Evolutionary conservation across 35 echinoderm and acorn worm genomes (phyloP).

Genomic region (Acanthaster planci): DNA sequence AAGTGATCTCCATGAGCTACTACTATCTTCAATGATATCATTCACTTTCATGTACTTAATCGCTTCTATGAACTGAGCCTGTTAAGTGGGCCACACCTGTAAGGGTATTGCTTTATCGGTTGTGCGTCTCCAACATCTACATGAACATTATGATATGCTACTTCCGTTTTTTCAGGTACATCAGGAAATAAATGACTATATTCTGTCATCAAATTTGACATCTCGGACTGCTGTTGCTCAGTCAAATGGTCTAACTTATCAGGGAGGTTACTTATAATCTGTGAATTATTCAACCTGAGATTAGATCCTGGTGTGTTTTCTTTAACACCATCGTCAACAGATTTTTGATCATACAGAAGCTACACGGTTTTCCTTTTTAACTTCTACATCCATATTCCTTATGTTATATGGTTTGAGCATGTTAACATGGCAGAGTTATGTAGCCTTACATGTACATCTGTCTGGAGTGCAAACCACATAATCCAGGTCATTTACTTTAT

Average conservation of each 20-base stretch:
- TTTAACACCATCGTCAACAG: not conserved
- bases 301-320: not conserved
- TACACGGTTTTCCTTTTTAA: not conserved
- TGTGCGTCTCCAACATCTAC: not conserved
- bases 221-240: not conserved
- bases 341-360: not conserved
- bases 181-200: not conserved
- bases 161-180: not conserved
- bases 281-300: conserved; percentile 13
- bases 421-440: conserved; percentile 57
- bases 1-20: conserved; percentile 49
- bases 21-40: conserved; percentile 47
- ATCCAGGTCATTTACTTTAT: conserved; percentile 42
- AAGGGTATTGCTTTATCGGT: conserved; percentile 32
- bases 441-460: conserved; percentile 23
- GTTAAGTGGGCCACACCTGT: conserved; percentile 48
- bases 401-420: conserved; percentile 18
- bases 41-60: conserved; percentile 65
- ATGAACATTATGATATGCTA: conserved; percentile 22
- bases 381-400: not conserved
- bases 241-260: conserved; percentile 22
- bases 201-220: not conserved
- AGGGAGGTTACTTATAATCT: conserved; percentile 1
- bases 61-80: conserved; percentile 31
- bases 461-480: conserved; percentile 56